A percentile compares a stretch with the other conserved stretches of the same genome.
Conservation (phyloP, 2,888 invertebrate species). For the Macrosoma leucophasiata region DNA sequence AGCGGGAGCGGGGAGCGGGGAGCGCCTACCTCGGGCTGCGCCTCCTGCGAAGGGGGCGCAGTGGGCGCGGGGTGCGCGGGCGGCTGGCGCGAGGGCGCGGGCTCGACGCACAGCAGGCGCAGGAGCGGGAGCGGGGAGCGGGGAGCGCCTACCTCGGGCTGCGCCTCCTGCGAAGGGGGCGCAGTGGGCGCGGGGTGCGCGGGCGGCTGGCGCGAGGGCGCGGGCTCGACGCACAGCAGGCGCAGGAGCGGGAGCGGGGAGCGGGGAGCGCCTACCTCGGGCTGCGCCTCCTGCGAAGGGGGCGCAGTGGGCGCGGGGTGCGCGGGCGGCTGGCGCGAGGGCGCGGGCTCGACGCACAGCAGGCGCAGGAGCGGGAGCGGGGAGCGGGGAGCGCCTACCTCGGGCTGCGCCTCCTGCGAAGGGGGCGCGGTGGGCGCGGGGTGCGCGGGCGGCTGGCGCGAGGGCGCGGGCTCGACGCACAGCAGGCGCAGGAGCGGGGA, state of each 20-base stretch:
- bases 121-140: too few relatives aligned
- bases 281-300: not conserved
- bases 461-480: constrained; percentile 9
- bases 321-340: constrained; percentile 5
- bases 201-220: constrained; percentile 43
- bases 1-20: constrained; percentile 28
- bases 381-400: constrained; percentile 31
- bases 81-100: constrained; percentile 42
- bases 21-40: constrained; percentile 27
- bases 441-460: constrained; percentile 37
- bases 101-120: constrained; percentile 36
- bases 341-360: not conserved
- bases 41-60: too few relatives aligned
- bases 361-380: constrained; percentile 2
- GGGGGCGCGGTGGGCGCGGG: constrained; percentile 26
- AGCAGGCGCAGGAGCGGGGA: constrained; percentile 15
- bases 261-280: constrained; percentile 5
- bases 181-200: constrained; percentile 31
- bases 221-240: constrained; percentile 43
- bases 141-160: constrained; percentile 2
- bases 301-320: constrained; percentile 1
- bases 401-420: not conserved
- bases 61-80: too few relatives aligned
- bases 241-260: too few relatives aligned
- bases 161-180: too few relatives aligned